Evolutionary conservation across 1,140 invertebrate genomes (phyloP).

Genomic region (Heliothis subflexa): DNA sequence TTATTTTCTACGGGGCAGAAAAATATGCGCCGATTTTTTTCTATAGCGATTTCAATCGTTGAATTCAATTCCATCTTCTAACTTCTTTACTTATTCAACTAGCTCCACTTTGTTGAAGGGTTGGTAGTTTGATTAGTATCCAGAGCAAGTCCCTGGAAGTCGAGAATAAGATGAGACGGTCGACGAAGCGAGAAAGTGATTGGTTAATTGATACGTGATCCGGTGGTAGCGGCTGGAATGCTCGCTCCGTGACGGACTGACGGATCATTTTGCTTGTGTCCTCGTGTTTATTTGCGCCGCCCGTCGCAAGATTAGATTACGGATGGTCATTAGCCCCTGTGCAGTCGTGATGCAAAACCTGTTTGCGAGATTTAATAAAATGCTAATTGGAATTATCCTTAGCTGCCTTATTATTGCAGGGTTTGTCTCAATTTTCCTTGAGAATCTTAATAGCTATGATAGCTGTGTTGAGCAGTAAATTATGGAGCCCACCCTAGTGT

Average conservation of each 20-base stretch:
- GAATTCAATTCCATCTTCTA: neutral
- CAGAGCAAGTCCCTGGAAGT: neutral
- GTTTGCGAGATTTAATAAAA: slow-evolving; percentile 57
- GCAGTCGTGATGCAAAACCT: slow-evolving; percentile 56
- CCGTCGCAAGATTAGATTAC: slow-evolving; percentile 73
- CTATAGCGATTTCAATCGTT: neutral
- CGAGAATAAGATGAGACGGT: slow-evolving; percentile 21
- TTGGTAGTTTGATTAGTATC: neutral
- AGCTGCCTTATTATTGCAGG: neutral
- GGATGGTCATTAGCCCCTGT: slow-evolving; percentile 72
- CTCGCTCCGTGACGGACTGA: slow-evolving; percentile 44
- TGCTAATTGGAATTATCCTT: slow-evolving; percentile 23
- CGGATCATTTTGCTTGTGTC: slow-evolving; percentile 54
- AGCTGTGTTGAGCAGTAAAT: neutral
- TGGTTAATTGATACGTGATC: slow-evolving; percentile 39
- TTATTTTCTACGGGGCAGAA: slow-evolving; percentile 1
- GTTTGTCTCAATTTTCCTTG: neutral
- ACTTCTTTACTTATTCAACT: too few relatives aligned
- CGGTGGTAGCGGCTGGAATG: slow-evolving; percentile 43
- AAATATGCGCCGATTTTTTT: neutral
- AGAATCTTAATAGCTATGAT: slow-evolving; percentile 8
- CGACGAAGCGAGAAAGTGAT: slow-evolving; percentile 33
- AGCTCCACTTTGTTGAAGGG: too few relatives aligned
- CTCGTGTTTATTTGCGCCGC: slow-evolving; percentile 52
- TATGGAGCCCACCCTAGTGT: too few relatives aligned